These are phyloP conservation scores for Urophycis tenuis DNA, from an alignment of 2,797 vertebrate species.

Conservation along the genomic window DNA sequence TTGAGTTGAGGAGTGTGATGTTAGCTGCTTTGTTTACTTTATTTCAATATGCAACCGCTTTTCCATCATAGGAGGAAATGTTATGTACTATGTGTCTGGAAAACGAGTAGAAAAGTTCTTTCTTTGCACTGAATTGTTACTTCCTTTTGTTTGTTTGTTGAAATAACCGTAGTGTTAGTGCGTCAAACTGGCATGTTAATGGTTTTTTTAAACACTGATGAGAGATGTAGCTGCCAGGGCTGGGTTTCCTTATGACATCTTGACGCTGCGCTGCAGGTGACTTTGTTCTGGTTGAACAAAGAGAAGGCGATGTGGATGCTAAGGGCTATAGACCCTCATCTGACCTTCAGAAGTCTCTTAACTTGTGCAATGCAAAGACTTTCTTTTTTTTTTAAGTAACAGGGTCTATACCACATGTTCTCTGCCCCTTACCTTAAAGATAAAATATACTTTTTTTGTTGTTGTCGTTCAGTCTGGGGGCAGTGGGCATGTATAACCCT, in stretches of 20 bases:
- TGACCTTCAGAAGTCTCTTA: slow-evolving; percentile 7
- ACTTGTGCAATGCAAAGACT: neutral
- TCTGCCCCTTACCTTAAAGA: slow-evolving; percentile 2
- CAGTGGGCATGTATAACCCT: slow-evolving; percentile 19
- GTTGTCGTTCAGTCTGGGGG: neutral
- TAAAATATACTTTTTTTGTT: neutral
- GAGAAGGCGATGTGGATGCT: neutral
- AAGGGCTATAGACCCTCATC: slow-evolving; percentile 6
- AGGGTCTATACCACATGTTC: neutral
- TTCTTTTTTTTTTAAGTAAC: neutral
- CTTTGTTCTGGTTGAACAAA: slow-evolving; percentile 5
- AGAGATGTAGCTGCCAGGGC: slow-evolving; percentile 50
- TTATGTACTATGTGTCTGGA: slow-evolving; percentile 86
- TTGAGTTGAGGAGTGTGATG: slow-evolving; percentile 79
- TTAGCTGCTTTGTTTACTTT: slow-evolving; percentile 84
- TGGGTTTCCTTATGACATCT: slow-evolving; percentile 63
- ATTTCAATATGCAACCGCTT: slow-evolving; percentile 99
- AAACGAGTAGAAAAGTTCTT: slow-evolving; percentile 59
- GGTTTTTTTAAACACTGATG: slow-evolving; percentile 55
- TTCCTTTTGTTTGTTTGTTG: slow-evolving; percentile 63
- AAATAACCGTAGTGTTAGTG: slow-evolving; percentile 76
- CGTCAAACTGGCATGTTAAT: slow-evolving; percentile 86
- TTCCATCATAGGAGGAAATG: slow-evolving; percentile 84
- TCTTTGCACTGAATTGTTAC: slow-evolving; percentile 98
- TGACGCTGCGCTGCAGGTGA: neutral